Percentiles rank a stretch among this genome's conserved stretches.
phyloP scores from a whole-genome alignment of 2,888 invertebrate species.

The Punctoribates punctum region DNA sequence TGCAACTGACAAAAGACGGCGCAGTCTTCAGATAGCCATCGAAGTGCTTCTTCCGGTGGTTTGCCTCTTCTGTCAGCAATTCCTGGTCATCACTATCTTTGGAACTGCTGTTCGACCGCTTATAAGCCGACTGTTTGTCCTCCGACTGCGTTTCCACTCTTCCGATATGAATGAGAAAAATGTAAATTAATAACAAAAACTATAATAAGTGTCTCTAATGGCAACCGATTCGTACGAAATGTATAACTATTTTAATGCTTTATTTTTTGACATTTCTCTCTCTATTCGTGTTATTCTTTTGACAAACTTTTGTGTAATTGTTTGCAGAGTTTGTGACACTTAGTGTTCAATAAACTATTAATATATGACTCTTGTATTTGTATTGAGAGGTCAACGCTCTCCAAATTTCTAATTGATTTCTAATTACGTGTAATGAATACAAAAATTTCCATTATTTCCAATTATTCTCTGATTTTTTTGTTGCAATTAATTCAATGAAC shows the following conservation, averaged over 20 bases:
- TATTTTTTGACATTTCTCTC: neutral
- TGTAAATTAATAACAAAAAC: neutral
- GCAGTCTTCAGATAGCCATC: conserved; percentile 15
- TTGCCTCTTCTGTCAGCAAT: neutral
- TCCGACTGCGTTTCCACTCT: neutral
- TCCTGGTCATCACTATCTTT: conserved; percentile 2
- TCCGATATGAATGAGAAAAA: neutral
- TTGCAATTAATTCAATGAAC: too few relatives aligned
- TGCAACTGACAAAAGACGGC: conserved; percentile 6
- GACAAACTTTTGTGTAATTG: neutral
- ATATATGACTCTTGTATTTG: neutral
- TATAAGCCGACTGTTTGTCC: neutral
- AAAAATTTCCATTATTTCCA: too few relatives aligned
- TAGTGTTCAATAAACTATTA: neutral
- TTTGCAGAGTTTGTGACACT: too few relatives aligned
- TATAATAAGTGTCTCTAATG: conserved; percentile 5
- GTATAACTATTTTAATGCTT: neutral
- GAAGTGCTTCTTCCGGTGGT: neutral
- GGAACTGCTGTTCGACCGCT: neutral
- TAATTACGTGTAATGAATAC: too few relatives aligned
- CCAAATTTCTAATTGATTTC: too few relatives aligned
- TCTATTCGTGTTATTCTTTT: too few relatives aligned
- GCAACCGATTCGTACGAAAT: neutral
- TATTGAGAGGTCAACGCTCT: too few relatives aligned
- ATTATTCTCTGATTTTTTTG: too few relatives aligned